phyloP scores from a whole-genome alignment of 2,113 vertebrate species.

The Vanacampus margaritifer region DNA sequence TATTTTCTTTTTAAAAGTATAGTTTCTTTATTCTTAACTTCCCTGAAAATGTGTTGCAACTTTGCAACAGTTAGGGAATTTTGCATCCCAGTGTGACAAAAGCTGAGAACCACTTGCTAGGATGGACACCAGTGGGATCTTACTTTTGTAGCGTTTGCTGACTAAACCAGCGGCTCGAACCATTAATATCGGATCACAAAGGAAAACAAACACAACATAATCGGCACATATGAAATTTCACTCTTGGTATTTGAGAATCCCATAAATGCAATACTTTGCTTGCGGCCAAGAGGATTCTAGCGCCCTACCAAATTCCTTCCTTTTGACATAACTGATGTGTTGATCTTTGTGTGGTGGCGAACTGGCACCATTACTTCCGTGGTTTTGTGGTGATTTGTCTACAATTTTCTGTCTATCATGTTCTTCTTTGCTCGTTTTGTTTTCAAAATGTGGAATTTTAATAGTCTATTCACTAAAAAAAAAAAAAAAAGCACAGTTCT shows the following conservation, averaged over 20 bases:
- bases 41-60: no score
- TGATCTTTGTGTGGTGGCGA: background rate
- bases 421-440: background rate
- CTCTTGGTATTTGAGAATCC: constrained; percentile 10
- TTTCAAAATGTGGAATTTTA: constrained; percentile 5
- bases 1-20: no score
- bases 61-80: no score
- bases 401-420: background rate
- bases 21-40: no score
- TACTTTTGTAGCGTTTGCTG: background rate
- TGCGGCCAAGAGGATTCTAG: constrained; percentile 8
- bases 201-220: constrained; percentile 10
- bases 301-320: constrained; percentile 2
- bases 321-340: background rate
- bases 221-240: constrained; percentile 2
- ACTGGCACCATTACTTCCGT: background rate
- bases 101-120: background rate
- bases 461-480: background rate
- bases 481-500: background rate
- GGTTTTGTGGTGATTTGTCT: constrained; percentile 1
- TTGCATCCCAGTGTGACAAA: background rate
- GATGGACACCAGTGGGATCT: background rate
- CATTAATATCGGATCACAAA: constrained; percentile 9
- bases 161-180: background rate
- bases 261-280: constrained; percentile 17